Evolutionary conservation across 2,888 invertebrate genomes (phyloP).

Genomic region (Pterobdella sp.): DNA sequence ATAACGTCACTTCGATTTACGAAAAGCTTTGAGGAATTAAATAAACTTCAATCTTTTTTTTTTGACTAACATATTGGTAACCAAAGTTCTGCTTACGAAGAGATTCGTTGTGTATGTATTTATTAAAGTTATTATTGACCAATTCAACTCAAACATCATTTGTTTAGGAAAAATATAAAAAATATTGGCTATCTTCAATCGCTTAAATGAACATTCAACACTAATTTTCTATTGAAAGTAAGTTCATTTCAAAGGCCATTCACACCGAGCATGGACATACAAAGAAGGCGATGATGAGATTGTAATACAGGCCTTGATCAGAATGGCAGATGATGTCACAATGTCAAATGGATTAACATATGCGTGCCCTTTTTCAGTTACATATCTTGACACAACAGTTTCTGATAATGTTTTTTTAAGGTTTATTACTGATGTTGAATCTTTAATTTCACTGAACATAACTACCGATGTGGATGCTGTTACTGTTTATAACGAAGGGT

Average conservation of each 20-base stretch:
- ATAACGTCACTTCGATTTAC: too few relatives aligned
- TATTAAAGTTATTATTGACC: too few relatives aligned
- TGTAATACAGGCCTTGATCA: slow-evolving; percentile 39
- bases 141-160: neutral
- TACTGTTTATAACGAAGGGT: slow-evolving; percentile 14
- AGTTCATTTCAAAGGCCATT: slow-evolving; percentile 33
- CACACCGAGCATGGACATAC: slow-evolving; percentile 32
- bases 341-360: slow-evolving; percentile 35
- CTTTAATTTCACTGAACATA: neutral
- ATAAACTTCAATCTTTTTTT: too few relatives aligned
- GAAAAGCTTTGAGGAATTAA: too few relatives aligned
- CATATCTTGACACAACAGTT: neutral
- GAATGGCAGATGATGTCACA: slow-evolving; percentile 42
- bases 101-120: too few relatives aligned
- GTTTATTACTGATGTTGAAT: neutral
- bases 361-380: slow-evolving; percentile 34
- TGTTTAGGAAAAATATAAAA: neutral
- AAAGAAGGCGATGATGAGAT: slow-evolving; percentile 40
- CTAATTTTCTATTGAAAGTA: too few relatives aligned
- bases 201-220: neutral
- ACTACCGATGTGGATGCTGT: neutral
- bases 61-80: too few relatives aligned
- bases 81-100: too few relatives aligned
- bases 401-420: neutral
- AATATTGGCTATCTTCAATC: neutral